phyloP scores from a whole-genome alignment of 1,140 invertebrate genomes.

The Drosophila ogumai region DNA sequence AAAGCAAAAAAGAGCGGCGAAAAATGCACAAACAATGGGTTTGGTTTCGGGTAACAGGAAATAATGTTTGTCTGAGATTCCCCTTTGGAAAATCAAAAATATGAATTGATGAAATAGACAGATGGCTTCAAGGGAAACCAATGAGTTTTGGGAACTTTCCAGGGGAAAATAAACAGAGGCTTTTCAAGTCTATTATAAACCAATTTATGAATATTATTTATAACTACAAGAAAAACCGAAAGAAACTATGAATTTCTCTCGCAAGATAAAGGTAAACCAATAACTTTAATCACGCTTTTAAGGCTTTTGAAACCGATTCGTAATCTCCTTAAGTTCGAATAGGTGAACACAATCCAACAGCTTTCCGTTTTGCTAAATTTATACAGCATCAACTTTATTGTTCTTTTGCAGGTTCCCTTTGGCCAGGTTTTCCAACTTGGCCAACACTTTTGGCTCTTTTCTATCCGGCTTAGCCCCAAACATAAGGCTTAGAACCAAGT shows the following conservation, averaged over 20 bases:
- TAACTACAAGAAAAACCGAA: too few species aligned
- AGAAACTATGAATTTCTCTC: not conserved
- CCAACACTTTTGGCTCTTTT: not conserved
- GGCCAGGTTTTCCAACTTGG: slow-evolving; percentile 4
- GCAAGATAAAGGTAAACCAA: not conserved
- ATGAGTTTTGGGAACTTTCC: not conserved
- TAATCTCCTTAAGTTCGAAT: slow-evolving; percentile 12
- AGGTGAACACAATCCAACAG: slow-evolving; percentile 11
- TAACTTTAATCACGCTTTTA: not conserved
- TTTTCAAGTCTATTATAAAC: not conserved
- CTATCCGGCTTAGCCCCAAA: slow-evolving; percentile 22
- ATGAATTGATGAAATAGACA: slow-evolving; percentile 64
- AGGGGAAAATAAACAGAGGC: slow-evolving; percentile 1
- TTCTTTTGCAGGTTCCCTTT: not conserved
- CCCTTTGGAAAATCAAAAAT: slow-evolving; percentile 64
- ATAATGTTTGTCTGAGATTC: slow-evolving; percentile 71
- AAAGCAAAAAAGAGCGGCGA: slow-evolving; percentile 22
- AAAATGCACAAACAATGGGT: slow-evolving; percentile 28
- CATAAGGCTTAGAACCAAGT: slow-evolving; percentile 6
- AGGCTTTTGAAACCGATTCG: slow-evolving; percentile 8
- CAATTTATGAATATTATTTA: not conserved
- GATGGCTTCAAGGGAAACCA: slow-evolving; percentile 2
- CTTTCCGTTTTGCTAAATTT: slow-evolving; percentile 1
- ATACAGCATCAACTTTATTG: not conserved
- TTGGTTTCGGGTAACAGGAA: slow-evolving; percentile 30